phyloP scores from a whole-genome alignment of 2,797 vertebrate genomes.

The Galago senegalensis region DNA sequence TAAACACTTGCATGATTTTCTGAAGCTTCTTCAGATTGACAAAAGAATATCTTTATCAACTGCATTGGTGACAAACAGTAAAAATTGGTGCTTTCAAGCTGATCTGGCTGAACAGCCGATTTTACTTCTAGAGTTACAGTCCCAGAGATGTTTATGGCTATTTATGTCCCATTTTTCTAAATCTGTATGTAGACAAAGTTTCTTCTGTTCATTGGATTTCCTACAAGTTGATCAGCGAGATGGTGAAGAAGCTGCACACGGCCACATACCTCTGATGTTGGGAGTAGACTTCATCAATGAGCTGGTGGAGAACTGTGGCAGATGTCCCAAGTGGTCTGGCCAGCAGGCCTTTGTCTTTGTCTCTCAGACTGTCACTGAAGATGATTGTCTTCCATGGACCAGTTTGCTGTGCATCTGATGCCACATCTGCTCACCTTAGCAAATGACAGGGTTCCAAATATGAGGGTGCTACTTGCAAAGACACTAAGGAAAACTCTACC shows the following conservation, averaged over 20 bases:
- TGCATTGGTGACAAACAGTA: constrained; percentile 99
- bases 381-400: constrained; percentile 94
- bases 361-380: constrained; percentile 93
- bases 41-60: constrained; percentile 99
- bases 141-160: constrained; percentile 98
- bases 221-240: constrained; percentile 93
- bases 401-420: constrained; percentile 93
- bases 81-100: constrained; percentile 99
- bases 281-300: constrained; percentile 94
- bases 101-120: constrained; percentile 98
- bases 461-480: constrained; percentile 94
- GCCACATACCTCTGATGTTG: constrained; percentile 92
- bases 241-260: constrained; percentile 95
- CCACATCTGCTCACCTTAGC: constrained; percentile 93
- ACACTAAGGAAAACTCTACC: constrained; percentile 92
- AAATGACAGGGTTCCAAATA: constrained; percentile 94
- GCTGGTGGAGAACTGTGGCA: constrained; percentile 97
- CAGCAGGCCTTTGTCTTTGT: constrained; percentile 98
- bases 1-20: constrained; percentile 98
- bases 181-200: constrained; percentile 97
- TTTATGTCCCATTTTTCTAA: constrained; percentile 96
- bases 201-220: too few relatives aligned
- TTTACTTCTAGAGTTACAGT: constrained; percentile 96
- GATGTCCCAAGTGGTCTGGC: constrained; percentile 96
- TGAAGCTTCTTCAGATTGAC: constrained; percentile 98